Percentiles rank a stretch among this genome's conserved stretches.
Evolutionary conservation across 2,113 vertebrate genomes (phyloP).

Genomic region (Lagopus muta): DNA sequence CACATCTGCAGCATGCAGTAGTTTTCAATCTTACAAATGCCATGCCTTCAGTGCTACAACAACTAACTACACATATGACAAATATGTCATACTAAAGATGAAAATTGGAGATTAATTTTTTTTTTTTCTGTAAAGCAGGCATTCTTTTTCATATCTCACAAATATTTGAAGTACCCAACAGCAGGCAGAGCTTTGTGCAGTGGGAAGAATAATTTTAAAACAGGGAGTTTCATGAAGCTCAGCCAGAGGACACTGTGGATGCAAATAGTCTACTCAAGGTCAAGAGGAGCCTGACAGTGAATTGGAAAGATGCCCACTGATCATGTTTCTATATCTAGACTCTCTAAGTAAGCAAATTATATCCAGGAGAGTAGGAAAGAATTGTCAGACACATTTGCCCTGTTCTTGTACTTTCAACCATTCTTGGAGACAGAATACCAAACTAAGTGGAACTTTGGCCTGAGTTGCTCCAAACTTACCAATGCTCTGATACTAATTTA

Average conservation of each 20-base stretch:
- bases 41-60: not conserved
- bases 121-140: not conserved
- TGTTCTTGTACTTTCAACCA: not conserved
- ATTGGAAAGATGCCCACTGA: not conserved
- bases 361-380: not conserved
- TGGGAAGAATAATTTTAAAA: not conserved
- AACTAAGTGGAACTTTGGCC: not conserved
- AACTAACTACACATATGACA: not conserved
- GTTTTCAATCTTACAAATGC: not conserved
- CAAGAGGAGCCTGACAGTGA: not conserved
- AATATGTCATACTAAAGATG: not conserved
- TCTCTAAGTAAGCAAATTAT: not conserved
- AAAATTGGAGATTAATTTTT: not conserved
- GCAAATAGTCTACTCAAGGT: not conserved
- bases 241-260: not conserved
- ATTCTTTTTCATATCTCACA: not conserved
- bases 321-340: not conserved
- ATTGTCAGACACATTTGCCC: not conserved
- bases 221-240: not conserved
- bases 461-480: not conserved
- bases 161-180: not conserved
- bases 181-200: not conserved
- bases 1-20: not conserved
- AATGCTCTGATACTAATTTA: slow-evolving; percentile 36
- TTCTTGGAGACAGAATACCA: not conserved